Base-by-base conservation (phyloP, 2,113 vertebrate species). In the Oncorhynchus masou region DNA sequence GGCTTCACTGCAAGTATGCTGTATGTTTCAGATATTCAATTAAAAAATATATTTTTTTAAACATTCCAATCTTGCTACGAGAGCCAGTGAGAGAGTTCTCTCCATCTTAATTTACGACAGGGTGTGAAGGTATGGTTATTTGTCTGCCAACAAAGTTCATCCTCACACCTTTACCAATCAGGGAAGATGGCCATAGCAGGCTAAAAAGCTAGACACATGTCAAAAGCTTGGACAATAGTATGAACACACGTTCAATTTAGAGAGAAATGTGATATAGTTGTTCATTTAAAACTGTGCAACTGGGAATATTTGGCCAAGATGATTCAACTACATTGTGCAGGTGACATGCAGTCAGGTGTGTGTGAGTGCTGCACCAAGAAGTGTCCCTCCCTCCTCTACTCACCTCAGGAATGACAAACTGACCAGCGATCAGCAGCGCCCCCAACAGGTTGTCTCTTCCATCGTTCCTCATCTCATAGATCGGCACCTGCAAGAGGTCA, bases 331-430 rank as follows among this genome's bases (percentile, higher is more conserved):
- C 34, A 31, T 34, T 34, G 34, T 51, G 11, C 24, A 64, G 27
- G 24, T 9, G 24, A 62, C 60, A 16, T 16, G 65, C 16, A 16
- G 49, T 6, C 16, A 66, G 65, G 16, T 2, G 1, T 34, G 34
- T 8, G 34, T 7, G 34, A 34, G 34, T 34, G 34, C 34, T 5
- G 64, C 16, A 3, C 13, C 3, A 20, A 11, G 20, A 24, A 16
- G 1, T 34, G 34, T 34, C 6, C 20, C 9, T 51, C 66, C 39
- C 8, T 39, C 7, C 24, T 11, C 65, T 76, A 76, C 91, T 92
- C 68, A 99, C 97, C 95, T 99, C 96, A 2, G 98, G 98, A 87
- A 99, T 96, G 66, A 95, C 90, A 24, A 96, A 98, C n/a, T 96
- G 97, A n/a, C 97, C 97, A 0, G 98, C 96, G 13, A 99, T 93